Base-by-base conservation (phyloP, 2,888 invertebrate species). In the Polydrusus tereticollis region DNA sequence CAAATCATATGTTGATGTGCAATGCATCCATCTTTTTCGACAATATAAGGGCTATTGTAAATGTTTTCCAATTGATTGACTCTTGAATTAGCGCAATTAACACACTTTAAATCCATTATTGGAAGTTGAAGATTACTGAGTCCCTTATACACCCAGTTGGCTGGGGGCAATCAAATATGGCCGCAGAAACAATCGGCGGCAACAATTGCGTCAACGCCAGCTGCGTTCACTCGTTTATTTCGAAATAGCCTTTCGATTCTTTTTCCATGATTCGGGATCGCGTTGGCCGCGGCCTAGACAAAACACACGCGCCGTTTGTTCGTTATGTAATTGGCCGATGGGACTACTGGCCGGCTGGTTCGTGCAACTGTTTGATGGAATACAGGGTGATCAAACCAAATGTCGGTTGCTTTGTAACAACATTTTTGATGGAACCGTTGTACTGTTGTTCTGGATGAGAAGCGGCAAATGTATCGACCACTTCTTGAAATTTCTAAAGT, bases 191-290 rank as follows among this genome's bases (percentile, higher is more conserved):
- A 59, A 59, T 59, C 59, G 58, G 59, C 59, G 43, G 16, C 26
- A 59, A 59, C 59, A 59, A 64, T 64, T 64, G 52, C 64, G 64
- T 64, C 64, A 64, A 64, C 52, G 64, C 64, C 64, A 64, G 64
- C 64, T 64, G 64, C 64, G 64, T 38, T 36, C 38, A 16, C 50
- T 52, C 64, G 41, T 41, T 26, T 52, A 52, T 64, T 64, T 64
- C 64, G 36, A 55, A 64, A 64, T 64, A 41, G 41, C 64, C 52
- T 41, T 26, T 41, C 43, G 59, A 43, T 59, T 64, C 55, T 55
- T 64, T 64, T 64, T 64, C 38, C 52, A 52, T 55, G 64, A 64
- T 64, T 64, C 64, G 64, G 55, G 38, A 50, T 38, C 64, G 64
- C 16, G 64, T 64, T 64, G 55, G 38, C 64, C 55, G 55, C 55